Conservation (phyloP, 2,888 invertebrate genomes). For the Lepidochitona cinerea region DNA sequence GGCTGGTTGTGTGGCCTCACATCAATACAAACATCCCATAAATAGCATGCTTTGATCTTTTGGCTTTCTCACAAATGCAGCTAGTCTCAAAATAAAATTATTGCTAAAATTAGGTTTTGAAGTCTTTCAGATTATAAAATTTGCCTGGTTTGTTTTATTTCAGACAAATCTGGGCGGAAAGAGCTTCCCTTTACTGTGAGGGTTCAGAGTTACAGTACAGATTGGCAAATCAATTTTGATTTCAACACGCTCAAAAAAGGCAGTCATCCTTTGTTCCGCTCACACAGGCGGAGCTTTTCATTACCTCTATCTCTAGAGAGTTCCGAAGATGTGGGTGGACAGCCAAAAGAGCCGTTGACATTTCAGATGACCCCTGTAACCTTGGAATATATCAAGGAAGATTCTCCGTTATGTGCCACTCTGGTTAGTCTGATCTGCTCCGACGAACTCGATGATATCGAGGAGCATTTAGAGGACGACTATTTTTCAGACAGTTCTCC, state of each 20-base stretch:
- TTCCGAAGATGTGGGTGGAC: constrained; percentile 9
- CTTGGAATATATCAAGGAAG: constrained; percentile 59
- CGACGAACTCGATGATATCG: constrained; percentile 59
- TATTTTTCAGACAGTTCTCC: constrained; percentile 38
- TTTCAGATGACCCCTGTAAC: constrained; percentile 57
- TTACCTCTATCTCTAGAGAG: constrained; percentile 19
- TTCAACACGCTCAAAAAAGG: constrained; percentile 25
- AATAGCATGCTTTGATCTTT: too few species aligned
- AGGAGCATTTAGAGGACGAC: constrained; percentile 48
- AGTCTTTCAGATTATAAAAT: too few species aligned
- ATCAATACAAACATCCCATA: too few species aligned
- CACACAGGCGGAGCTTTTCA: constrained; percentile 24
- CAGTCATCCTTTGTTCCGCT: not conserved
- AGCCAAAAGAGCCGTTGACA: constrained; percentile 20
- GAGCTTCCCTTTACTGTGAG: constrained; percentile 46
- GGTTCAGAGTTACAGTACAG: constrained; percentile 36
- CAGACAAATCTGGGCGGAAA: constrained; percentile 35
- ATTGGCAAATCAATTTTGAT: constrained; percentile 50
- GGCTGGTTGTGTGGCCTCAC: too few species aligned
- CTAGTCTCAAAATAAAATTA: too few species aligned
- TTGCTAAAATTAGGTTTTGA: too few species aligned
- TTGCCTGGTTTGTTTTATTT: not conserved
- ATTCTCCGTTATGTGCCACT: constrained; percentile 61
- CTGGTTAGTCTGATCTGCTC: constrained; percentile 62
- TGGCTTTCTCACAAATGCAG: too few species aligned